A percentile compares a stretch with the other conserved stretches of the same genome.
Conservation (phyloP, 2,113 vertebrate genomes). For the Zonotrichia leucophrys region DNA sequence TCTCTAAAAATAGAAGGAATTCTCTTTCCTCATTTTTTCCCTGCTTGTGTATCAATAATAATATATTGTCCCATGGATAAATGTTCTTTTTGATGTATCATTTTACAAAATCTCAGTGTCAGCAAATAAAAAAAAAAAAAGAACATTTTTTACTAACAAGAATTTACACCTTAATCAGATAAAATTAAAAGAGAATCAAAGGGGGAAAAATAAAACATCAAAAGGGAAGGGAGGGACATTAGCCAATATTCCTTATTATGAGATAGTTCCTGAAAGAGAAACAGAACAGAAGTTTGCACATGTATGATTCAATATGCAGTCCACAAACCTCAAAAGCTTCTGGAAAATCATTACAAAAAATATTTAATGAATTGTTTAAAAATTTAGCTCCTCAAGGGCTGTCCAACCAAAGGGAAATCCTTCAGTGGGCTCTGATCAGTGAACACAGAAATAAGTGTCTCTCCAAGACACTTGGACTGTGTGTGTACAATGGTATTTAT, state of each 20-base stretch:
- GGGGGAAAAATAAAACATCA: accelerated
- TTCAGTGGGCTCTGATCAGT: not conserved
- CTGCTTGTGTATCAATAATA: not conserved
- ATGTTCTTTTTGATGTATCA: not conserved
- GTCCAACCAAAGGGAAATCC: not conserved
- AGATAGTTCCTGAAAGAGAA: not conserved
- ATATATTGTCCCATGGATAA: not conserved
- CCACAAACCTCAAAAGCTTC: not conserved
- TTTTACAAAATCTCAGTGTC: not conserved
- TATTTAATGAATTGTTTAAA: not conserved
- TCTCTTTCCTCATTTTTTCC: not conserved
- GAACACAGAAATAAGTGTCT: not conserved
- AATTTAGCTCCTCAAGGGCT: not conserved
- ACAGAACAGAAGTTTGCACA: not conserved
- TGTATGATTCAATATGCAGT: not conserved
- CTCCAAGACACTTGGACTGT: not conserved
- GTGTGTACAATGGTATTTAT: not conserved
- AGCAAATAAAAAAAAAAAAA: not conserved
- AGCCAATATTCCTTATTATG: not conserved
- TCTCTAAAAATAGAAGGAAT: not conserved
- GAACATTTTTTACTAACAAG: not conserved
- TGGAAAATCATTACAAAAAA: not conserved
- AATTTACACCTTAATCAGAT: not conserved
- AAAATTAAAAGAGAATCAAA: not conserved
- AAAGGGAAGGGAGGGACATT: not conserved